phyloP scores from a whole-genome alignment of 2,888 invertebrate species.

The Nemotelus pantherinus region DNA sequence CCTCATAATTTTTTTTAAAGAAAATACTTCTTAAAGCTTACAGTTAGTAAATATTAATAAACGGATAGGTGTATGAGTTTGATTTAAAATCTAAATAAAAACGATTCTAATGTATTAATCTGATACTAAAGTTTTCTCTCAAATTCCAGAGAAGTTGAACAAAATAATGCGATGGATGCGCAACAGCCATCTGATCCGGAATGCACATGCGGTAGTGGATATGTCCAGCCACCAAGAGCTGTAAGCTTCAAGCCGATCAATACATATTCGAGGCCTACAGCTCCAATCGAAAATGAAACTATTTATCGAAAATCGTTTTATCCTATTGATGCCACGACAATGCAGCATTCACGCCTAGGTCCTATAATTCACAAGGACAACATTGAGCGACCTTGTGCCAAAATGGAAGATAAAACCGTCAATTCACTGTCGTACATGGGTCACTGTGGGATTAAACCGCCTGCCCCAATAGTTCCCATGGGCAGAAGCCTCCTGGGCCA shows the following conservation, averaged over 20 bases:
- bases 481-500: conserved; percentile 57
- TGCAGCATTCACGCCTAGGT: conserved; percentile 50
- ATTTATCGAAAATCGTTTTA: conserved; percentile 25
- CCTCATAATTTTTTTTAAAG: no score
- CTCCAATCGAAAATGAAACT: conserved; percentile 70
- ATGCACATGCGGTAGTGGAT: conserved; percentile 46
- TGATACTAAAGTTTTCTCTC: no score
- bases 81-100: no score
- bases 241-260: conserved; percentile 58
- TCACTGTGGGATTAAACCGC: conserved; percentile 57
- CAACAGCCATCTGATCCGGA: not conserved
- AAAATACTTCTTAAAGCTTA: no score
- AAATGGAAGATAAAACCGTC: conserved; percentile 69
- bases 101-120: no score
- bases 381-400: conserved; percentile 66
- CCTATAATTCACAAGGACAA: conserved; percentile 61
- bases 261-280: conserved; percentile 68
- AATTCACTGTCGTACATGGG: conserved; percentile 63
- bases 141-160: not conserved
- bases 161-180: not conserved
- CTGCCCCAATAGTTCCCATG: conserved; percentile 58
- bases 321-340: conserved; percentile 25
- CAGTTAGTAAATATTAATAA: no score
- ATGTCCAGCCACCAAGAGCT: conserved; percentile 61
- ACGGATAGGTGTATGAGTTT: no score